A percentile compares a stretch with the other conserved stretches of the same genome.
phyloP scores from a whole-genome alignment of 2,113 vertebrate genomes.

The Passer montanus region DNA sequence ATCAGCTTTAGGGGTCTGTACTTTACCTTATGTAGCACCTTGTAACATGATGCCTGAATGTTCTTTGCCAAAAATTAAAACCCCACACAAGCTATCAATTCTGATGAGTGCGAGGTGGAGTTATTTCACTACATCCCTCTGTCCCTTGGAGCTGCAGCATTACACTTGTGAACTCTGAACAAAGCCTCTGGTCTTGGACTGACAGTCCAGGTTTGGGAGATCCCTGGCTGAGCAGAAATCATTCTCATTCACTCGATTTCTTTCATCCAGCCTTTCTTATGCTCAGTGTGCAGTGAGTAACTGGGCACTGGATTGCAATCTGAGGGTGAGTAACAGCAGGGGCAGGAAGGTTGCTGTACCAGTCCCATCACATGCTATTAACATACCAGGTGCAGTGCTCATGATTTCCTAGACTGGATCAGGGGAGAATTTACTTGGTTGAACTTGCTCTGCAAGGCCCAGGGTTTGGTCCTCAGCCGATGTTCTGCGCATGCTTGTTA shows the following conservation, averaged over 20 bases:
- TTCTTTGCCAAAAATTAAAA: background rate
- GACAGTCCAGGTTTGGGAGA: background rate
- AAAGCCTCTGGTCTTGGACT: background rate
- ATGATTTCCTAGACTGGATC: conserved; percentile 11
- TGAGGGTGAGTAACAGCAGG: background rate
- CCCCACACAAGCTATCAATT: background rate
- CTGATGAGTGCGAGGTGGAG: background rate
- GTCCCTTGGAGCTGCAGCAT: background rate
- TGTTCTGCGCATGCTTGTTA: background rate
- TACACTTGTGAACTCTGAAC: background rate
- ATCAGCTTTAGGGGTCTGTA: background rate
- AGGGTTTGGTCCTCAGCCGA: background rate
- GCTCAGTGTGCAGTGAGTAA: background rate
- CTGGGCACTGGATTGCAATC: background rate
- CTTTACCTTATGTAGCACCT: background rate
- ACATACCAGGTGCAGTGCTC: conserved; percentile 34
- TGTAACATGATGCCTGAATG: background rate
- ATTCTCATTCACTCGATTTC: background rate
- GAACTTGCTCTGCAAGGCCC: conserved; percentile 33
- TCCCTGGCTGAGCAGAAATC: background rate
- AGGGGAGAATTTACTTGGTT: background rate
- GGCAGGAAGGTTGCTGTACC: conserved; percentile 15
- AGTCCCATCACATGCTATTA: conserved; percentile 27
- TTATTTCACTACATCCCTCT: background rate
- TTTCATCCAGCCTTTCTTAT: background rate